Evolutionary conservation across 2,113 vertebrate species (phyloP).

Genomic region (Melanocharis versteri): DNA sequence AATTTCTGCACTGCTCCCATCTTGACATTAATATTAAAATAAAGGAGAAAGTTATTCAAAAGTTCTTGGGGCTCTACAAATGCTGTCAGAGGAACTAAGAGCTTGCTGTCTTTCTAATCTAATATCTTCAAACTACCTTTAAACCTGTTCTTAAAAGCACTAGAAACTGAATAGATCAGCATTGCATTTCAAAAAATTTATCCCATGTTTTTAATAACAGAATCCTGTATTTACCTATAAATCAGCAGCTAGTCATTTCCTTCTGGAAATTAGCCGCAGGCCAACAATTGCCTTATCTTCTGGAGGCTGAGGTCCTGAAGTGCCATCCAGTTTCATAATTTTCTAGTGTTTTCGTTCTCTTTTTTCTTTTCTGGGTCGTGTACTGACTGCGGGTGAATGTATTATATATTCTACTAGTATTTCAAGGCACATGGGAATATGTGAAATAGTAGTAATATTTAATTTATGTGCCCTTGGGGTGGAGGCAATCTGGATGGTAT

Average conservation of each 20-base stretch:
- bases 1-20: neutral
- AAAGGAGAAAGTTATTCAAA: neutral
- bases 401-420: conserved; percentile 19
- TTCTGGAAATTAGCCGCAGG: conserved; percentile 34
- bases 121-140: neutral
- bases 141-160: neutral
- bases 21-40: neutral
- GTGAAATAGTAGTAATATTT: neutral
- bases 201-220: neutral
- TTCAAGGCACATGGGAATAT: conserved; percentile 2
- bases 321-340: neutral
- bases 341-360: neutral
- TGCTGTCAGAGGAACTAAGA: neutral
- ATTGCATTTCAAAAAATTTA: neutral
- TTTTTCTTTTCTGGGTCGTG: conserved; percentile 11
- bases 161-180: neutral
- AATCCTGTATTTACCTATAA: neutral
- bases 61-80: neutral
- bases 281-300: conserved; percentile 2
- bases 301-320: neutral
- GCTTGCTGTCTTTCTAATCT: neutral
- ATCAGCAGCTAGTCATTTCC: neutral
- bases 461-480: neutral
- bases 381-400: neutral
- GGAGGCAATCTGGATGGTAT: neutral